Evolutionary conservation across 2,797 vertebrate genomes (phyloP), one percentile per base, ranked within the genome.

Genomic region (Astyanax mexicanus): DNA sequence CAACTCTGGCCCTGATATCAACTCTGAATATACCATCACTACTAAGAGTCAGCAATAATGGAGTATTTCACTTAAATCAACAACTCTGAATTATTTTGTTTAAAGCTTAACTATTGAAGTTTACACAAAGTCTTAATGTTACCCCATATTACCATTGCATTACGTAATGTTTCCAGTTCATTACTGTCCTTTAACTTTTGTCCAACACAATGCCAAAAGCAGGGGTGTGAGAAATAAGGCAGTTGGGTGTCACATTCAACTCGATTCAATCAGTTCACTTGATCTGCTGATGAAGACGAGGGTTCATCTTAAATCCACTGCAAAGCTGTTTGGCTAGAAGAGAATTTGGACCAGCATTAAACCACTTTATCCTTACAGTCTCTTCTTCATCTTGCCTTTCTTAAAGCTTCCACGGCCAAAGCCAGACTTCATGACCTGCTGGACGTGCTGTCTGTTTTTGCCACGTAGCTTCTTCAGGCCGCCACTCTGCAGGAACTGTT

Each of bases 381-480:
- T 91, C 83, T 95, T 96, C 69, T 88, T 90, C 90, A 96, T 88
- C 82, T 96, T 97, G 83, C 97, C 97, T 86, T 97, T 99, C 86
- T 94, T 96, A 27, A 85, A 68, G 0, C 75, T 77, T 0, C 61
- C 87, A 0, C 97, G 92, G 19, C 98, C 97, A 0, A 98, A 99
- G 0, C 97, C 96, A 0, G 93, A 94, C 69, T 86, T 94, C 86
- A 89, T 95, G 47, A 98, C 88, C 37, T 97, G 94, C 35, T 87
- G 91, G 6, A 92, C 80, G 0, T 86, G 92, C 83, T 90, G 91
- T 54, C 89, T 92, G 87, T 87, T 93, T 67, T 91, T 93, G 2
- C 83, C 64, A 0, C 90, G 94, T 1, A 95, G 80, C 32, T 94
- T 95, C 86, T 94, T 94, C 74, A 97, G 77, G 37, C 95, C 95